Evolutionary conservation across 2,888 invertebrate species (phyloP), one percentile per base, ranked within the genome.

Genomic region (Dioctria rufipes): DNA sequence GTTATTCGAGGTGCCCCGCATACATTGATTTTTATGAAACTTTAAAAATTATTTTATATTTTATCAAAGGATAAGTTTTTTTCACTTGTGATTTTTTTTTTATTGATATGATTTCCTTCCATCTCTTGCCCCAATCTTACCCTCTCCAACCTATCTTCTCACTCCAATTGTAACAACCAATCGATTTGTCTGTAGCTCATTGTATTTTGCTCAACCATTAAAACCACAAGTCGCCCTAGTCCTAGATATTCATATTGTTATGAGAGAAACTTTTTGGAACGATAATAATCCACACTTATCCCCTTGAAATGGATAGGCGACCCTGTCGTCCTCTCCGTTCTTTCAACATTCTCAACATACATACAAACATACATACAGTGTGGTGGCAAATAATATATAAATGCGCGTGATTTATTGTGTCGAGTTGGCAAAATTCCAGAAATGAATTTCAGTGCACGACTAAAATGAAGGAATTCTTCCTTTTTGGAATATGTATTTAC

Each of bases 351-450:
- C 25, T 25, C 25, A 25, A 25, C 25, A 0, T 25, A 25, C 25
- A 25, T 25, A 25, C 25, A 25, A 25, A 25, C 25, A 25, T 25
- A 25, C 25, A 25, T 25, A 25, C 25, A 25, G 2, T 25, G 25
- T 25, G 25, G 1, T 25, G 25, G 25, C 25, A 25, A 25, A 25
- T 25, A 25, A 25, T 25, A 25, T 25, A 25, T 25, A 25, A 25
- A 25, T 51, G 58, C 73, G 58, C 73, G 73, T 73, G 73, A 73
- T 73, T 73, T 73, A 73, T 73, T 73, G 54, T 60, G 73, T 73
- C 73, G 73, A 73, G 37, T 73, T 73, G 73, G 73, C 73, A 60
- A 73, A 73, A 73, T 73, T 73, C 73, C 73, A 73, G 58, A 73
- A 73, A 73, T 73, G 73, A 60, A 73, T 73, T 73, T 54, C 9